Base-by-base conservation (phyloP, 2,797 vertebrate genomes). In the Pangasius larnaudii region DNA sequence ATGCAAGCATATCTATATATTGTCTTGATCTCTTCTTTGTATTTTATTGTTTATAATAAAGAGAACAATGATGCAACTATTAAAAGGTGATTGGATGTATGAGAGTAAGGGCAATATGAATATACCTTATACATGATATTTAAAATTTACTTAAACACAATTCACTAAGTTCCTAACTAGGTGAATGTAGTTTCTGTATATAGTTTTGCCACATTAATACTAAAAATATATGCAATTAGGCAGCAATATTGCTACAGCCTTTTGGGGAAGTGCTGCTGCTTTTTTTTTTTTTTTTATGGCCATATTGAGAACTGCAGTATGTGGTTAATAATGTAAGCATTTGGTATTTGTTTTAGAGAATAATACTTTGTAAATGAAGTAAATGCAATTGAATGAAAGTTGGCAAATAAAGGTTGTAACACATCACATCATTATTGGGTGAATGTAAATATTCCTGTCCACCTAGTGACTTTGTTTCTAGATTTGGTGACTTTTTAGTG, bases 1-100 rank as follows among this genome's bases (percentile, higher is more conserved):
- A 89, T 91, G 87, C 85, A 91, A 90, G 36, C n/a, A n/a, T 65
- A n/a, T 82, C 7, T 10, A 65, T 30, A 30, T 82, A 46, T 49
- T 63, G 56, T 83, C 36, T 79, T 84, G 80, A 84, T 79, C 56
- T 85, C 49, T 78, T 75, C 27, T 75, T 71, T 78, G 67, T 72
- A 53, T 33, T 77, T 19, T 78, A 81, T 58, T 86, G 39, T 74
- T 82, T 61, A n/a, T 83, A 75, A 71, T 33, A 82, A 49, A 72
- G 22, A 13, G 85, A 80, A 13, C 11, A 30, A 19, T 63, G 24
- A 49, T 30, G 39, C 69, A 84, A 83, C 46, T 58, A 11, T 89
- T 89, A 74, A 81, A 82, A 69, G 36, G 53, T 85, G 59, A 56
- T 61, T 53, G 42, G 6, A 39, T 16, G 33, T n/a, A 78, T 65